Evolutionary conservation across 30 jellyfish, hydroid and myxozoan genomes (phyloP), one percentile per base, ranked within the genome.

Genomic region (Morbakka virulenta): DNA sequence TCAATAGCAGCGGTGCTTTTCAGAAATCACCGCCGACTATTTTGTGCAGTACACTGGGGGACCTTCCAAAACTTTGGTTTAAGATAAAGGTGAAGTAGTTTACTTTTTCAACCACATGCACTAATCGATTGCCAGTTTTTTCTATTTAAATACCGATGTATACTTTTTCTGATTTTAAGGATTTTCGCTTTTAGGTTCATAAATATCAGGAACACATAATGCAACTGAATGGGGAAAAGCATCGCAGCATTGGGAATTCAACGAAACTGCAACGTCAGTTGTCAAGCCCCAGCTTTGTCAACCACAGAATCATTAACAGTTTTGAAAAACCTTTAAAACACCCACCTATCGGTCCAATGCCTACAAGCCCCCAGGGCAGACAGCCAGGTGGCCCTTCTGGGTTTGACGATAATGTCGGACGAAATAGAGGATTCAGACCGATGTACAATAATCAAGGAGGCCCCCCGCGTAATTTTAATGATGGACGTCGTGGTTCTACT

Each of bases 181-280:
- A n/a, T n/a, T 49, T 28, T 52, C 41, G 36, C 49, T 20, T 33
- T 12, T 50, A 91, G 98, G 98, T 91, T 22, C 86, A 84, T 77
- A 92, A 92, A 65, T 92, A 92, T 76, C 99, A 92, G 53, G 99
- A 92, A 68, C 99, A 92, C 52, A 92, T 92, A 91, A 87, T 92
- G 96, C 85, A 94, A 72, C 76, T 92, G 72, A 92, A 92, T 81
- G 64, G 82, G 9, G 99, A 94, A 35, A 88, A 92, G 33, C 95
- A 84, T 41, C 57, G 57, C 17, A 17, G 9, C 57, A 17, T 9
- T 41, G 57, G 57, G 57, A 6, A n/a, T n/a, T n/a, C n/a, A n/a
- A n/a, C 57, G 9, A 82, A 82, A 50, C 33, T 82, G 75, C 64
- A 64, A 76, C 94, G 94, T 30, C 94, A 82, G 70, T 62, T 82